Evolutionary conservation across 1,140 invertebrate species (phyloP), one percentile per base, ranked within the genome.

Genomic region (Drosophila sucinea): DNA sequence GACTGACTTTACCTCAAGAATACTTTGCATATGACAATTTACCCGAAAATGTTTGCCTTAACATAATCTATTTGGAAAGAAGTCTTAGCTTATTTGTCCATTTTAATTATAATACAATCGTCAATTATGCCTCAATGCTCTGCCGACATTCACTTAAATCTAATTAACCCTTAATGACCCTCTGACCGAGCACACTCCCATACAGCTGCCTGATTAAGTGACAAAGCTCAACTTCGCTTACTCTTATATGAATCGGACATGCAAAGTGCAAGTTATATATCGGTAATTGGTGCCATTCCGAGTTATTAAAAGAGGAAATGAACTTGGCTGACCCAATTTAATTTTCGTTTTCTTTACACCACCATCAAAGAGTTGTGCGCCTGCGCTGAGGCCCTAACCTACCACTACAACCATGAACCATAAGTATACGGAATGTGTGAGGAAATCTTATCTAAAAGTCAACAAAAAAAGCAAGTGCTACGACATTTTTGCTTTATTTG

Each of bases 81-180:
- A 41, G 40, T 17, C 17, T 38, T 54, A 77, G 78, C 72, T 72
- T 80, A 82, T 85, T 81, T 75, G 76, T 74, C 56, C 69, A 73
- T 62, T 91, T 79, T 66, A 72, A 85, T 54, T 54, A 60, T 57
- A 70, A 57, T 72, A 60, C 35, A 74, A 67, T 80, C 47, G 65
- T 83, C 84, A 89, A 89, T 89, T 89, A 79, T 81, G 77, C 67
- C 44, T 47, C 17, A 65, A 71, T 73, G 68, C 68, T 38, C 35
- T 38, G 77, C 71, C 77, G 77, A 78, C 77, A 70, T 77, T 86
- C 86, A 90, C 81, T 90, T 90, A 86, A 90, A 90, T 90, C 81
- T 80, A 90, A 90, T 90, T 90, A 90, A 90, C 86, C 82, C 77
- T 3, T 66, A 70, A 69, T 82, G 86, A 90, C 73, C 86, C 71